phyloP scores from a whole-genome alignment of 2,113 vertebrate species.

The Stercorarius parasiticus region DNA sequence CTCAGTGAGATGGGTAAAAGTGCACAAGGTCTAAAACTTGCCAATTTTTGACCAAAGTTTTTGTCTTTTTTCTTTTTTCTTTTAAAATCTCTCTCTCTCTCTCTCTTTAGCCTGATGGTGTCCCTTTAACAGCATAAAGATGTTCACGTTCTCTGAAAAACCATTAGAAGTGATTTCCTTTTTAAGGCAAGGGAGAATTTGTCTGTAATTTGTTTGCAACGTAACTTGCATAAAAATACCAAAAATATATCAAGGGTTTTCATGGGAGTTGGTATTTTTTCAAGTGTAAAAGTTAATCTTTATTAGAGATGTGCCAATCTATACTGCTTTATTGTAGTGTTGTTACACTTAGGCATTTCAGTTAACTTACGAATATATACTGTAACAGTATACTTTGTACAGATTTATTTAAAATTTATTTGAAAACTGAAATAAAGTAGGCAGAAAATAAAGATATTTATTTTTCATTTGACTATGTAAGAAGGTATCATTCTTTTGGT shows the following conservation, averaged over 20 bases:
- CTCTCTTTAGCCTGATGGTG: constrained; percentile 51
- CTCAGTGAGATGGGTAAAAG: background rate
- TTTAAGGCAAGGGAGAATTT: constrained; percentile 59
- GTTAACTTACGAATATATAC: constrained; percentile 79
- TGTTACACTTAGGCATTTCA: constrained; percentile 80
- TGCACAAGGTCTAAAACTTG: background rate
- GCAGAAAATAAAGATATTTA: constrained; percentile 84
- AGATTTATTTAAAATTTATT: constrained; percentile 83
- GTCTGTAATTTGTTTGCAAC: constrained; percentile 70
- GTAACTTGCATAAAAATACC: constrained; percentile 71
- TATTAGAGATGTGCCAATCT: constrained; percentile 83
- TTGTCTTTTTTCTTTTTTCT: background rate
- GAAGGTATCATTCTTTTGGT: constrained; percentile 80
- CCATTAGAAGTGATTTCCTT: constrained; percentile 42
- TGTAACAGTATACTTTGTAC: constrained; percentile 86
- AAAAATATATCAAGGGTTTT: constrained; percentile 68
- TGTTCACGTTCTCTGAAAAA: constrained; percentile 64
- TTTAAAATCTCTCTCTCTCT: background rate
- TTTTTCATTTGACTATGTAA: constrained; percentile 83
- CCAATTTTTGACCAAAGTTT: background rate
- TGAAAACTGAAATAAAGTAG: constrained; percentile 83
- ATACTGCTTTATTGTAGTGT: constrained; percentile 81
- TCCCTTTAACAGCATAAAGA: constrained; percentile 67
- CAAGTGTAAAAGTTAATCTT: constrained; percentile 81
- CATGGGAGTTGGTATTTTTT: constrained; percentile 63